Evolutionary conservation across 2,113 vertebrate species (phyloP).

Genomic region (Calyptommatus sinebrachiatus): DNA sequence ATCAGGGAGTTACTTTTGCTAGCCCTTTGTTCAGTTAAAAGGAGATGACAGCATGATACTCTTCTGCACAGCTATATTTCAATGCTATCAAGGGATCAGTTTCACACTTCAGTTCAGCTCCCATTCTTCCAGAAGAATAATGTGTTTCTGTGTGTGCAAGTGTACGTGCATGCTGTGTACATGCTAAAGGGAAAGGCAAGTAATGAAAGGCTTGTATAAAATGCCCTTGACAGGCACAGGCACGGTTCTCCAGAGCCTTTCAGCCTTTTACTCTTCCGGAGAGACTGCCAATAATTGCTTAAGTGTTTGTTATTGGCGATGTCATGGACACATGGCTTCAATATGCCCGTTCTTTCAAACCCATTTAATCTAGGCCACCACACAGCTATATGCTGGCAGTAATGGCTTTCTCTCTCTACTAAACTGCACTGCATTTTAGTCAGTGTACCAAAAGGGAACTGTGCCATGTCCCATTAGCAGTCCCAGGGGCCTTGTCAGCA

Average conservation of each 20-base stretch:
- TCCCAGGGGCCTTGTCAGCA: not conserved
- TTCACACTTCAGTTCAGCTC: not conserved
- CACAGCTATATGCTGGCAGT: slow-evolving; percentile 3
- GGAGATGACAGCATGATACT: not conserved
- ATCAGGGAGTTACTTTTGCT: not conserved
- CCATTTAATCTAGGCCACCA: slow-evolving; percentile 23
- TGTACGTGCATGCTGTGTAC: too few species aligned
- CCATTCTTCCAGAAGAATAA: not conserved
- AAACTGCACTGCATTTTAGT: slow-evolving; percentile 16
- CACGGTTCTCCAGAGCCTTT: not conserved
- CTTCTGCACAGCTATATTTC: not conserved
- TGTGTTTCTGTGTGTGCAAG: not conserved
- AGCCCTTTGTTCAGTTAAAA: not conserved
- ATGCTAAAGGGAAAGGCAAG: too few species aligned
- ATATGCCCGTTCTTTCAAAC: slow-evolving; percentile 16
- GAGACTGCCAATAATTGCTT: not conserved
- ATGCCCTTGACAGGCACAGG: not conserved
- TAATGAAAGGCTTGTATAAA: not conserved
- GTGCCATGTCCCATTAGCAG: slow-evolving; percentile 25
- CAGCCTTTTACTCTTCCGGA: not conserved
- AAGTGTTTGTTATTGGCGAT: slow-evolving; percentile 15
- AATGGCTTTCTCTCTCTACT: slow-evolving; percentile 18
- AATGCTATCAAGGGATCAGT: not conserved
- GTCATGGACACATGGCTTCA: slow-evolving; percentile 29
- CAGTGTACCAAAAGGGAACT: not conserved